Evolutionary conservation across 2,797 vertebrate species (phyloP).

Genomic region (Arrhamphus sclerolepis): DNA sequence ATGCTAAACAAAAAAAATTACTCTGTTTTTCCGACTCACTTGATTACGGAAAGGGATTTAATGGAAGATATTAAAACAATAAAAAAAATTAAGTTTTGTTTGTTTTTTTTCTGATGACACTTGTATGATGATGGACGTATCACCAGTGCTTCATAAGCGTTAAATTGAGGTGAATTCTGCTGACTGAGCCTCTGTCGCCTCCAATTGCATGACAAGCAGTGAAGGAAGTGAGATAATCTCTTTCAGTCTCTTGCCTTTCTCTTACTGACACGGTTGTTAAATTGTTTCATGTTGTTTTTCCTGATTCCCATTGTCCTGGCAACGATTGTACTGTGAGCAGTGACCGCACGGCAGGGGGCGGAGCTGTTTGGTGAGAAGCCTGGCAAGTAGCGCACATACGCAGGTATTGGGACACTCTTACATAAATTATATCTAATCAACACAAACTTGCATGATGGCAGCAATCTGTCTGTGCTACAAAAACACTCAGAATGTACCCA

Average conservation of each 20-base stretch:
- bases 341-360: conserved; percentile 73
- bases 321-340: conserved; percentile 55
- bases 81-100: too few species aligned
- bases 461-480: not conserved
- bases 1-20: too few species aligned
- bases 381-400: conserved; percentile 43
- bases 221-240: conserved; percentile 72
- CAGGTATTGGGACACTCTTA: not conserved
- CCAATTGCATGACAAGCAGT: conserved; percentile 62
- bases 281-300: conserved; percentile 78
- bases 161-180: conserved; percentile 12
- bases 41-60: too few species aligned
- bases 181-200: conserved; percentile 44
- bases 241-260: conserved; percentile 52
- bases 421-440: not conserved
- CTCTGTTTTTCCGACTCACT: too few species aligned
- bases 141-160: conserved; percentile 22
- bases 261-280: conserved; percentile 66
- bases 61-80: too few species aligned
- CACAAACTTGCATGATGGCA: not conserved
- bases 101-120: too few species aligned
- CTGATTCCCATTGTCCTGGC: conserved; percentile 68
- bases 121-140: not conserved
- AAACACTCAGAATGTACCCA: conserved; percentile 1
- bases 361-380: conserved; percentile 63